Evolutionary conservation across 2,888 invertebrate genomes (phyloP), one percentile per base, ranked within the genome.

Genomic region (Anagyrus pseudococci): DNA sequence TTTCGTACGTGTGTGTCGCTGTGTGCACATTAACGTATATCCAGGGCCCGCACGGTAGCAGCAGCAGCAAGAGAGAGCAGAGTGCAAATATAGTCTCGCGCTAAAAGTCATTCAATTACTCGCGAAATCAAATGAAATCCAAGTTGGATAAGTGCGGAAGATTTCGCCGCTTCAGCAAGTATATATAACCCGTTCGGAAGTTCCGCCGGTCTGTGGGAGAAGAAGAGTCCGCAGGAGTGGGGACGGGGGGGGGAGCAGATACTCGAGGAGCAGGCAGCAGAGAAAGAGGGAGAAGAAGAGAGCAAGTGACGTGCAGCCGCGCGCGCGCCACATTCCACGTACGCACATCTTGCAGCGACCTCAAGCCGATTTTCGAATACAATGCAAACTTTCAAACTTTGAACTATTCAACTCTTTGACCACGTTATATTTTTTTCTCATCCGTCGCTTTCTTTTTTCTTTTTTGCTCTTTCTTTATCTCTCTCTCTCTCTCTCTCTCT

Each of bases 121-220:
- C 54, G 47, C 26, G 62, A 63, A 58, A 57, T 47, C 53, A 29
- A 58, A 63, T 48, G 26, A 58, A 58, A 58, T 53, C 22, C 47
- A 25, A 62, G 57, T 62, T 58, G 53, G 53, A 62, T 48, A 62
- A 62, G 57, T 62, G 43, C 53, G 57, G 48, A 57, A 62, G 62
- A 62, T 62, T 62, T 56, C 46, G 62, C 52, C 41, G 50, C 52
- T 29, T 62, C 52, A 17, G 62, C 62, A 56, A 56, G 46, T 62
- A 62, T 41, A 50, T 52, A 52, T 57, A 52, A 62, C 47, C 56
- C 47, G 50, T 57, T 56, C 56, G 56, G 43, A 62, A 62, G 52
- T 61, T 61, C 41, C 19, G 47, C 29, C 48, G 6, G 23, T 25
- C 15, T 17, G 29, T 15, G 19, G 48, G 48, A 26, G 17, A 29